Evolutionary conservation across 2,797 vertebrate genomes (phyloP), one percentile per base, ranked within the genome.

Genomic region (Coilia nasus): DNA sequence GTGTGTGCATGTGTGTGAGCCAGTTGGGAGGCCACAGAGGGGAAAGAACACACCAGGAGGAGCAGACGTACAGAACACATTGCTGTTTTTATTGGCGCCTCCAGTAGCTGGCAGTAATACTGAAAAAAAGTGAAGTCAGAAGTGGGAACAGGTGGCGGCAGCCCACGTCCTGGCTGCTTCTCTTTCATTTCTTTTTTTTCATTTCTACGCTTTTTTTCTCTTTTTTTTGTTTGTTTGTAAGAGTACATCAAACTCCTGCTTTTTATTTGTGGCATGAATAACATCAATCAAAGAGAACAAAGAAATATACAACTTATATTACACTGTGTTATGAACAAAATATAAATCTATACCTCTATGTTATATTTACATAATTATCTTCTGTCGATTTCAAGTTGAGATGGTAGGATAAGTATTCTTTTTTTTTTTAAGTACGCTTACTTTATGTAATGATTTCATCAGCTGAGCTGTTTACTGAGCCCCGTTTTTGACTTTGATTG

Each of bases 271-370:
- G 97, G 97, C 97, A 98, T 99, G 97, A 96, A 98, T 97, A 98
- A 96, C 97, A 99, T 98, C 97, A 97, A 98, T 98, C 98, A 99
- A 98, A 98, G 97, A 98, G 97, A 98, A 97, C 28, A 97, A 98
- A 97, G 97, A 99, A 99, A 99, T 99, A 98, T 99, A 99, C 98
- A 99, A 99, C 98, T 99, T 99, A 99, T 99, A 99, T 99, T 99
- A 99, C 98, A 99, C 97, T 98, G 97, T 98, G 98, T 99, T 99
- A 99, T 99, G 98, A 99, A 99, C 98, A 99, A 99, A 99, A 99
- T 99, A 99, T 97, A 99, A 99, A 99, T 99, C 97, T 99, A 99
- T 99, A 98, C 97, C 97, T 99, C 98, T 99, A 99, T 99, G 97
- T 99, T 99, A 99, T 99, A 99, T 99, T 98, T 99, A 99, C 98